Percentiles rank a stretch among this genome's conserved stretches.
These are phyloP conservation scores for Elachura formosa DNA, from an alignment of 2,113 vertebrate genomes.

Conservation along the genomic window DNA sequence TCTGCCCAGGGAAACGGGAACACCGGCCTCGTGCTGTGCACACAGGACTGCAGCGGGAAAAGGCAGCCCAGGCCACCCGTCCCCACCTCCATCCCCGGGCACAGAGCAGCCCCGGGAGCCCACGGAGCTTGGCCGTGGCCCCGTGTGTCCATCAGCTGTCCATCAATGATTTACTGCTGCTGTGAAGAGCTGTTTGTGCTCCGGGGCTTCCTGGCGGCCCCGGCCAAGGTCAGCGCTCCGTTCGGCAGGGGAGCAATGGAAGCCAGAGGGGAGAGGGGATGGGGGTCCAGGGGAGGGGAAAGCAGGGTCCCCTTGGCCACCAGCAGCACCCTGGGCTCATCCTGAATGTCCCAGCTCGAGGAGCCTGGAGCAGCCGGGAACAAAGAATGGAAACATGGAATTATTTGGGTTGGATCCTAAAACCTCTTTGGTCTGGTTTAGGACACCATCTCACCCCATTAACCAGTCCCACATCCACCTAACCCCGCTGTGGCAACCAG, in stretches of 20 bases:
- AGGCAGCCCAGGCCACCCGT: background rate
- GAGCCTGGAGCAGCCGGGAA: accelerated
- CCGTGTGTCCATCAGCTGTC: background rate
- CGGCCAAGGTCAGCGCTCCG: background rate
- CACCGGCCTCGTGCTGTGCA: background rate
- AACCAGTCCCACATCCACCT: background rate
- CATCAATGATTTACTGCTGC: conserved; percentile 24
- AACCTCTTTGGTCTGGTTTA: too few species aligned
- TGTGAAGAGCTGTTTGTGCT: conserved; percentile 15
- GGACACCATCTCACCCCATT: background rate
- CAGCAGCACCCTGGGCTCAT: accelerated
- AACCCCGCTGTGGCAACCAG: accelerated
- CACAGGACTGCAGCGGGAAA: background rate
- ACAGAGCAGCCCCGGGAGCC: background rate
- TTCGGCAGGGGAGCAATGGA: background rate
- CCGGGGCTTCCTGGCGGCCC: background rate
- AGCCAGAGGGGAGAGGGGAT: background rate
- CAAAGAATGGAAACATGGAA: accelerated
- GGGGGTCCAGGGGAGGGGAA: accelerated
- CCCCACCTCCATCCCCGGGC: background rate
- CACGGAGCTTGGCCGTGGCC: background rate
- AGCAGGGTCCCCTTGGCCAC: background rate
- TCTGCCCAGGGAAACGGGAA: background rate
- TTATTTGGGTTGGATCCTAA: too few species aligned
- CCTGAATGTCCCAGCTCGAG: background rate